These are phyloP conservation scores for Ophiothrix spiculata DNA, from an alignment of 35 echinoderm and acorn worm species.

Conservation along the genomic window DNA sequence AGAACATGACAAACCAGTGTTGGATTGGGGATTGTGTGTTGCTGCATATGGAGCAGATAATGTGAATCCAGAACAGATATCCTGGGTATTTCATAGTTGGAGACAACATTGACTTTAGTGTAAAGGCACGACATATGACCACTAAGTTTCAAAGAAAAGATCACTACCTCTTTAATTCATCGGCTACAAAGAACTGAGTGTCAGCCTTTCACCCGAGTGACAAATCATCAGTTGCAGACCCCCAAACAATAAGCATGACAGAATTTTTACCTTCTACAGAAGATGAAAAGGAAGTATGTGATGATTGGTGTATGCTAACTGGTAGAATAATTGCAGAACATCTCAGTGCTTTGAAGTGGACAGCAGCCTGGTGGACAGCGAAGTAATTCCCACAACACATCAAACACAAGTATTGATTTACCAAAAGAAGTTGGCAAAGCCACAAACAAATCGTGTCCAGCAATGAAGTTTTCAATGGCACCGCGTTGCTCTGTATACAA, in stretches of 20 bases:
- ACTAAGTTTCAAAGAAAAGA: background rate
- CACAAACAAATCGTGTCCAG: no score
- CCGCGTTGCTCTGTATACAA: no score
- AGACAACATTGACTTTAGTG: background rate
- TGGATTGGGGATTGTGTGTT: background rate
- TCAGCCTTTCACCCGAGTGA: background rate
- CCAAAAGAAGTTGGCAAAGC: no score
- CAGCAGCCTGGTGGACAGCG: background rate
- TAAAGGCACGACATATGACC: background rate
- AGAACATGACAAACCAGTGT: background rate
- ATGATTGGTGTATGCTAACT: background rate
- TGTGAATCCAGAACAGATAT: background rate
- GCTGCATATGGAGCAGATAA: background rate
- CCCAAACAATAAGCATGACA: background rate
- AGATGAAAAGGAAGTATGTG: background rate
- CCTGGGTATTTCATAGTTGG: background rate
- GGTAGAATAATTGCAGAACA: background rate
- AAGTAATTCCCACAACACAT: background rate
- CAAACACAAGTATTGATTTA: background rate
- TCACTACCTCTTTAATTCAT: background rate
- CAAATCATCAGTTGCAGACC: background rate
- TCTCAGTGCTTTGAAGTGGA: background rate
- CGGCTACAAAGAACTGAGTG: background rate
- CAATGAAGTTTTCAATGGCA: no score
- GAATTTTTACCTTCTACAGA: background rate